A percentile compares a stretch with the other conserved stretches of the same genome.
Evolutionary conservation across 2,797 vertebrate species (phyloP).

Genomic region (Clarias laeviceps): DNA sequence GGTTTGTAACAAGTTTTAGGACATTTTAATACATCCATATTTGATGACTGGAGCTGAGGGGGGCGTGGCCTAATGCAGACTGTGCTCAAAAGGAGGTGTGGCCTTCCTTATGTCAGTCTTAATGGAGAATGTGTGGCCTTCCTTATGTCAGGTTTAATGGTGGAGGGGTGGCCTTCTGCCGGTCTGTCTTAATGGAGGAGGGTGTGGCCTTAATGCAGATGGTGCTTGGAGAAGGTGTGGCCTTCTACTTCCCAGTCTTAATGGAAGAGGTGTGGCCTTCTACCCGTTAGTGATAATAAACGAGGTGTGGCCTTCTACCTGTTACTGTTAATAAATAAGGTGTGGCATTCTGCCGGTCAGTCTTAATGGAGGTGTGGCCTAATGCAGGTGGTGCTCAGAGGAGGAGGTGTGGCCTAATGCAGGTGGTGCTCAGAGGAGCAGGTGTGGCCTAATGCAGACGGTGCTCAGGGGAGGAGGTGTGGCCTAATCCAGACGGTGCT

Average conservation of each 20-base stretch:
- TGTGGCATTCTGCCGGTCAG: not conserved
- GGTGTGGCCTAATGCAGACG: too few relatives aligned
- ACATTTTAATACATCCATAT: not conserved
- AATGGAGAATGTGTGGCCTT: not conserved
- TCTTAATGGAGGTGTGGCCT: too few relatives aligned
- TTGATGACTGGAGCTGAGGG: not conserved
- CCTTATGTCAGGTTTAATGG: too few relatives aligned
- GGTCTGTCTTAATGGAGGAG: not conserved
- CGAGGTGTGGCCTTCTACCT: not conserved
- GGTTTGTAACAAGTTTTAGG: not conserved
- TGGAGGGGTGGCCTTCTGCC: not conserved
- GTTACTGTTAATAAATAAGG: not conserved
- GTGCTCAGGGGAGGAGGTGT: too few relatives aligned
- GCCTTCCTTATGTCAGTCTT: not conserved
- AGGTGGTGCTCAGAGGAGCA: too few relatives aligned
- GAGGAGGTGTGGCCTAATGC: too few relatives aligned
- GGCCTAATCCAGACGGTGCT: too few relatives aligned
- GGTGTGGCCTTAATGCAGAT: not conserved
- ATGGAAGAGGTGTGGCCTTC: not conserved
- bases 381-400: too few relatives aligned
- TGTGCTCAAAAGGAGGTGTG: not conserved
- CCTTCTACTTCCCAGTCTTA: not conserved
- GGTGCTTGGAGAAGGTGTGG: not conserved
- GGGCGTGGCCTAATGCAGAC: not conserved
- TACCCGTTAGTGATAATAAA: not conserved